Base-by-base conservation (phyloP, 2,113 vertebrate genomes). In the Chionomys nivalis region DNA sequence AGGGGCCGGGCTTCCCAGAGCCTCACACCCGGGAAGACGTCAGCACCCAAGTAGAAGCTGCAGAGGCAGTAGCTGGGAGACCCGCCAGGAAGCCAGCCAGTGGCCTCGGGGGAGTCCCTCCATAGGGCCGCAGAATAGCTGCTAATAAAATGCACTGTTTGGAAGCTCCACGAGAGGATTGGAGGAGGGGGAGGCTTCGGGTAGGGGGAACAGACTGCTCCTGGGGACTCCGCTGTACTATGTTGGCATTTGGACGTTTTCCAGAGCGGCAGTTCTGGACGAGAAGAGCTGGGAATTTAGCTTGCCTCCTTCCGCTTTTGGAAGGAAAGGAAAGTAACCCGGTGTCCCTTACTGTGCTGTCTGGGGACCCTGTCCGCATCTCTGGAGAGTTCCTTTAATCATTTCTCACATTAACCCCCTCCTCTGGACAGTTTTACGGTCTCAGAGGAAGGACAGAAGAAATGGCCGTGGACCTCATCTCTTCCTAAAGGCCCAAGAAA, bases 401-500 rank as follows among this genome's bases (percentile, higher is more conserved):
- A 61, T 83, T 55, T 79, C 73, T 72, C 49, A 61, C 31, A 19
- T 55, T 55, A 63, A 58, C 79, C 86, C 19, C 39, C 5, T 61
- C 42, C 28, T 55, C 7, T 42, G 44, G 36, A 44, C 13, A 52
- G 49, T 81, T 72, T 36, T 76, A 82, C 52, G 81, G 36, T 83
- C 87, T 42, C 73, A 65, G 79, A 55, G 21, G 76, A 31, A 73
- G 92, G 76, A 52, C 26, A 70, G n/a, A 58, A 75, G 39, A 89
- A 75, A 79, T 33, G 81, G 47, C 47, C 16, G 12, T 26, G 3
- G 7, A 24, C 39, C 21, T 17, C 23, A 16, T 11, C 23, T 1
- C 0, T n/a, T 68, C 44, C 26, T 66, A 49, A 87, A 92, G 72
- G 76, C 70, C 81, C 72, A 6, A 42, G 90, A 99, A 98, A 99